Evolutionary conservation across 1,140 invertebrate genomes (phyloP).

Genomic region (Aphis gossypii): DNA sequence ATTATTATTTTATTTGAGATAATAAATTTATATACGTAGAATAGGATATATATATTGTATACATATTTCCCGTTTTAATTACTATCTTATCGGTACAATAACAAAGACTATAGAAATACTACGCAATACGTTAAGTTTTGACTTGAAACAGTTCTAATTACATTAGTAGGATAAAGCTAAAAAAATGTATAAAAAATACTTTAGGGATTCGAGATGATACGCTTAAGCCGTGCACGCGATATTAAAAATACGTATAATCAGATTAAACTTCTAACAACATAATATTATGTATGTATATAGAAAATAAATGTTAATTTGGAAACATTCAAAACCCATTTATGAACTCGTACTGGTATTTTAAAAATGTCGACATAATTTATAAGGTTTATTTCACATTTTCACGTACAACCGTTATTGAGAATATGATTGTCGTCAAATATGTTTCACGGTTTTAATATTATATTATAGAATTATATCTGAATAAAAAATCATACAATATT

Average conservation of each 20-base stretch:
- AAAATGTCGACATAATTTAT: not conserved
- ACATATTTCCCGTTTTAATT: not conserved
- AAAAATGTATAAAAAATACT: not conserved
- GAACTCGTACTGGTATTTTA: not conserved
- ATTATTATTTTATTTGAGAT: not conserved
- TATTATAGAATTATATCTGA: not conserved
- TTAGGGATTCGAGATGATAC: not conserved
- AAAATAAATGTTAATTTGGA: not conserved
- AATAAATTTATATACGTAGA: not conserved
- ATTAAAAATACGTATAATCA: not conserved
- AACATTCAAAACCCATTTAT: not conserved
- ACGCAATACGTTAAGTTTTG: not conserved
- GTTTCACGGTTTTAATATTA: not conserved
- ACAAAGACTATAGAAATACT: not conserved
- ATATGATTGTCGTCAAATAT: not conserved
- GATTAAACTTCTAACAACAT: not conserved
- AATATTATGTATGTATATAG: too few relatives aligned
- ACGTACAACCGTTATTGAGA: not conserved
- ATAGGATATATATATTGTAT: not conserved
- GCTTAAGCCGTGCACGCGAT: not conserved
- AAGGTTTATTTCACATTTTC: not conserved
- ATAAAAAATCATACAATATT: not conserved
- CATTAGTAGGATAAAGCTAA: not conserved
- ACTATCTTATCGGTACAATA: not conserved
- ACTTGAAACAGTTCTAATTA: constrained; percentile 1